A percentile compares a stretch with the other conserved stretches of the same genome.
These are phyloP conservation scores for Chaenodraco wilsoni DNA, from an alignment of 2,797 vertebrate genomes.

Conservation along the genomic window DNA sequence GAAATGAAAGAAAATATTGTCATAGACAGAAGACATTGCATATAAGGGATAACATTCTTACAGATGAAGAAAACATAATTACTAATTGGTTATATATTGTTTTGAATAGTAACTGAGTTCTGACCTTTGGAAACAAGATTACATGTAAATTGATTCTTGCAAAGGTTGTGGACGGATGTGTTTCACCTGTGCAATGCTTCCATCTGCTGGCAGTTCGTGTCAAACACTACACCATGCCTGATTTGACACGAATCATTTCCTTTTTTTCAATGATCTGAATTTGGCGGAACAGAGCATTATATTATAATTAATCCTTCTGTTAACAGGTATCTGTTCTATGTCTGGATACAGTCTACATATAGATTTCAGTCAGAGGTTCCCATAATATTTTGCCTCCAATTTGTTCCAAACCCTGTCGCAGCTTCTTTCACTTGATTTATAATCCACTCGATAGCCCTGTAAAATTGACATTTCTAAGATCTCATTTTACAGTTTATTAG, in stretches of 20 bases:
- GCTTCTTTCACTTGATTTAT: too few relatives aligned
- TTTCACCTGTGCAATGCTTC: conserved; percentile 48
- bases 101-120: neutral
- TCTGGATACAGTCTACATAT: neutral
- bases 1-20: conserved; percentile 2
- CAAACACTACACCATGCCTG: neutral
- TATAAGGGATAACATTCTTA: neutral
- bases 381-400: neutral
- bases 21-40: neutral
- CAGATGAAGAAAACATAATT: neutral
- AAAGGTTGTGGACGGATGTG: neutral
- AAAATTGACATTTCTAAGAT: too few relatives aligned
- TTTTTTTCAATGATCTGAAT: neutral
- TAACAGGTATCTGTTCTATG: neutral
- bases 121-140: neutral
- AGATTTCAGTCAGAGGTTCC: neutral
- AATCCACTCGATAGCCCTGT: too few relatives aligned
- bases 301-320: too few relatives aligned
- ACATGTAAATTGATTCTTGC: neutral
- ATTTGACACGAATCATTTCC: neutral
- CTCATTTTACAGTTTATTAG: too few relatives aligned
- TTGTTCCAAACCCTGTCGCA: neutral
- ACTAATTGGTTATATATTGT: neutral
- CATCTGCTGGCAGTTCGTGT: conserved; percentile 64
- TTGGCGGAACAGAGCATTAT: neutral